Evolutionary conservation across 23 tunicate species (phyloP), one percentile per base, ranked within the genome.

Genomic region (Halocynthia roretzi): DNA sequence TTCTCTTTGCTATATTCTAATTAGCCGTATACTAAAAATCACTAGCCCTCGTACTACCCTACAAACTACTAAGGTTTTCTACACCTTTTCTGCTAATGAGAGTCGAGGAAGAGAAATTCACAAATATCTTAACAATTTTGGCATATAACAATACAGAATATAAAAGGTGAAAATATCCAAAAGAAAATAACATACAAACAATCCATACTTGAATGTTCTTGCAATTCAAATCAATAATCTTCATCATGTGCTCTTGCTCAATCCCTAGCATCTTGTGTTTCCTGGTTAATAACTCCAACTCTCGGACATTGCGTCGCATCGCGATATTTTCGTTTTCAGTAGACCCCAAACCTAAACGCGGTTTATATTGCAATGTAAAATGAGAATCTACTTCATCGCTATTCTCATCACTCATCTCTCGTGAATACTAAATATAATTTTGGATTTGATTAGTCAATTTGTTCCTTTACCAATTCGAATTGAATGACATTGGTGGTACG

Each of bases 281-380:
- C 56, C 77, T 89, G 81, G 81, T 76, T 62, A 89, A 57, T 66
- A 79, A 50, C 66, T 89, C 95, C 85, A 83, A 20, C 58, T 89
- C 95, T n/a, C 87, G 60, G 62, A 80, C 76, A 74, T 89, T 89
- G 60, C 88, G 51, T 53, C 95, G 52, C 40, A 89, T 72, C 8
- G 95, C 95, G 14, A 89, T 89, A 51, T 89, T 89, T 66, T 89
- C 95, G 54, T 89, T 89, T 8, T 87, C 85, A 44, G 95, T 89
- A 10, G 95, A 89, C 18, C 95, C 95, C 50, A 89, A 75, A 5
- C 95, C 95, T 17, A 89, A 54, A 22, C 95, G 88, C 68, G 95
- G 87, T 61, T 89, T 89, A 19, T 8, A 74, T 10, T 18, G n/a
- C 9, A 74, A 50, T 71, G 56, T 76, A 48, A 76, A 40, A 15